Base-by-base conservation (phyloP, 2,113 vertebrate genomes). In the Spheniscus mendiculus region DNA sequence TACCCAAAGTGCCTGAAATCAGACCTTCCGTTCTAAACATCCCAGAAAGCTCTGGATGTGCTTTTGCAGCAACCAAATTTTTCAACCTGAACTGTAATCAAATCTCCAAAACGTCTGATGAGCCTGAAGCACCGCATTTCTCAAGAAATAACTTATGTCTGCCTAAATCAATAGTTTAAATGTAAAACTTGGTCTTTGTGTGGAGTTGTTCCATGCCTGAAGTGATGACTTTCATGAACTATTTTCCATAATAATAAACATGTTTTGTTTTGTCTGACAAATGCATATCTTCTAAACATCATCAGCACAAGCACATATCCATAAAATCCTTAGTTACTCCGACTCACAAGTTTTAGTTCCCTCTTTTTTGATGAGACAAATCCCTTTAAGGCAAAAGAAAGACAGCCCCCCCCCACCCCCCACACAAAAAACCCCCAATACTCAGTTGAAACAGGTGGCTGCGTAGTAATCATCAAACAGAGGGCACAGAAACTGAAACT, bases 211-310 rank as follows among this genome's bases (percentile, higher is more conserved):
- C 67, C 55, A 44, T 63, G 88, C 96, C 86, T 62, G 73, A 78
- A 97, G 96, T 91, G 86, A 80, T 12, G 23, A 10, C 65, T 94
- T 92, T 87, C 42, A 59, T 86, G 56, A 52, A 52, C 83, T 81
- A 59, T 52, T 97, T 58, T 91, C 62, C 44, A 87, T 50, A 90
- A 74, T 44, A 73, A 90, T 27, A 91, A 91, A 80, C 19, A 30
- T 15, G 56, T 16, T 42, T 42, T 42, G 42, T 42, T 42, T 42
- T 42, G 42, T 82, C 67, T 74, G 90, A 83, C 80, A 96, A 89
- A 58, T 12, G 13, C 40, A 0, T 27, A 56, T 73, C 58, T 92
- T 93, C 89, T 69, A 87, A 84, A 62, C 38, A 90, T 72, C 82
- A 94, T 17, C 70, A 45, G 16, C 66, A 61, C 40, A 71, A 87